Base-by-base conservation (phyloP, 1,140 invertebrate genomes). In the Coptotermes formosanus region DNA sequence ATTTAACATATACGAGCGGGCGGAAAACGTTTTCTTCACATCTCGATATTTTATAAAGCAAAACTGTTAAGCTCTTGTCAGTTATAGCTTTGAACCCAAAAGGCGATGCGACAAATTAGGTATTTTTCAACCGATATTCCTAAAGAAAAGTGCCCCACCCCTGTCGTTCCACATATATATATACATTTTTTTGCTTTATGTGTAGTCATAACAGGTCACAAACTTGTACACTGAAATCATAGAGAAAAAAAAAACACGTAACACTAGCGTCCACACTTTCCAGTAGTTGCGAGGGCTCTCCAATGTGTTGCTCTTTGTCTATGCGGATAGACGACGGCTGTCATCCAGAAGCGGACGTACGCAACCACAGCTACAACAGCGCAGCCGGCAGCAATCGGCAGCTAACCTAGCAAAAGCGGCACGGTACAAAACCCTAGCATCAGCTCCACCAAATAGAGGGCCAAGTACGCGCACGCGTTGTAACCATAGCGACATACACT, bases 131-230 rank as follows among this genome's bases (percentile, higher is more conserved):
- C 7, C 2, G 25, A 75, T 75, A n/a, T 75, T 30, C 1, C 2
- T 25, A n/a, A 75, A n/a, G 52, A 75, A n/a, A 75, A n/a, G 64
- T 75, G 64, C 64, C 64, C 64, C 64, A 75, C 64, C 64, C 64
- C n/a, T 75, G 7, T 30, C n/a, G 8, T 75, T 8, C 9, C 25
- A 75, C 64, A 25, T 64, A 25, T 16, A 25, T 1, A 30, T 75
- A n/a, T n/a, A n/a, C n/a, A n/a, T 9, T 75, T 75, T 75, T 75
- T 59, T 59, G 8, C 64, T 75, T n/a, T 75, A 55, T 19, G 14
- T 55, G 1, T 55, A 16, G 14, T 4, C 19, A 19, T 55, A 19
- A 38, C 52, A 4, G 64, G 3, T 30, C 64, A 75, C 64, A 75
- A 30, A 75, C 1, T 0, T 11, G 8, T 30, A 75, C 64, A 75